Percentiles rank a stretch among this genome's conserved stretches.
Conservation (phyloP, 2,113 vertebrate species). For the Lepus americanus region DNA sequence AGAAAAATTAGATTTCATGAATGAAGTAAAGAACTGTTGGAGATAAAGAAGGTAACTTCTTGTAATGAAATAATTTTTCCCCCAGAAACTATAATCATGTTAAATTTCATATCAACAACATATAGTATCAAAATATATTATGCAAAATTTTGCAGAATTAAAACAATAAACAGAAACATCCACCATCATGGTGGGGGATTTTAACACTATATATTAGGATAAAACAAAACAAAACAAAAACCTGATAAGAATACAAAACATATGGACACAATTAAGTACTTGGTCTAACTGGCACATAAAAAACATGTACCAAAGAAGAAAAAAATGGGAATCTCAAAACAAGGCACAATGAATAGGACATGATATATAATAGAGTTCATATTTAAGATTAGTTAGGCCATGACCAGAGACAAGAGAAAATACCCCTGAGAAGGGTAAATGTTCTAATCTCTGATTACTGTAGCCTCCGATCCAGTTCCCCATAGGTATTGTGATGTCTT, state of each 20-base stretch:
- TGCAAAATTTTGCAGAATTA: neutral
- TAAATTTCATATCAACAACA: slow-evolving; percentile 8
- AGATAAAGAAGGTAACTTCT: neutral
- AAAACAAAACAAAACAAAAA: neutral
- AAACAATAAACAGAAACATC: neutral
- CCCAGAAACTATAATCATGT: neutral
- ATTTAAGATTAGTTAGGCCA: neutral
- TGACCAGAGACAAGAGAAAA: no score
- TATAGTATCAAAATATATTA: neutral
- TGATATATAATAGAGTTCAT: neutral
- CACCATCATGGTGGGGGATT: neutral
- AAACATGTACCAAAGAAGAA: neutral
- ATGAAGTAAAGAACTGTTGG: neutral
- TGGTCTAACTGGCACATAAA: neutral
- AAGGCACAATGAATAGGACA: neutral
- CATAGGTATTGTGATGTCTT: no score
- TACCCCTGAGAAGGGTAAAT: no score
- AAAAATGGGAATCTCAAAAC: slow-evolving; percentile 3
- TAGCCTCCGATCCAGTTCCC: no score
- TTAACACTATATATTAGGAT: neutral
- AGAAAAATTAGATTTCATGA: neutral
- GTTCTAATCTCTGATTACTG: no score
- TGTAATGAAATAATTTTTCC: neutral
- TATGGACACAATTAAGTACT: neutral
- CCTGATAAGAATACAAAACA: neutral